phyloP scores from a whole-genome alignment of 2,113 vertebrate species.

The Glaucomys volans region DNA sequence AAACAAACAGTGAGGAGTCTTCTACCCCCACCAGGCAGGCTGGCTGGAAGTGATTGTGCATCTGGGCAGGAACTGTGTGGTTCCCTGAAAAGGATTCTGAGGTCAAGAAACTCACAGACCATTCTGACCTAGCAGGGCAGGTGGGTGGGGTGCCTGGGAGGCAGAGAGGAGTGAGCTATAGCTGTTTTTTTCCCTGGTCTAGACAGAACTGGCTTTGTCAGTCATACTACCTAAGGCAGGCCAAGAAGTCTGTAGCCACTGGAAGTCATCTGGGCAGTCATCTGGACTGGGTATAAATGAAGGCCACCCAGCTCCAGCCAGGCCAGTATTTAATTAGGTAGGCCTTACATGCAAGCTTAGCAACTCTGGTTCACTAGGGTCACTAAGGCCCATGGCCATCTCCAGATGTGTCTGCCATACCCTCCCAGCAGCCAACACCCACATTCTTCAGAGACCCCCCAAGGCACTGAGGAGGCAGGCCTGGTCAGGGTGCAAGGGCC shows the following conservation, averaged over 20 bases:
- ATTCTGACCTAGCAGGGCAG: background rate
- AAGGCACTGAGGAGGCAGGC: background rate
- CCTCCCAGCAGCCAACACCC: background rate
- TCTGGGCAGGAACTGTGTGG: background rate
- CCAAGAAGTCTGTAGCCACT: background rate
- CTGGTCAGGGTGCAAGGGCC: background rate
- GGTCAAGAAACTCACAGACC: constrained; percentile 54
- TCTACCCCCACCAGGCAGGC: background rate
- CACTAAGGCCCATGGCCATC: background rate
- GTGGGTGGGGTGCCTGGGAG: background rate
- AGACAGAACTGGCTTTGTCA: constrained; percentile 58
- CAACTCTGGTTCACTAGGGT: background rate
- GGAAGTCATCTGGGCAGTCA: background rate
- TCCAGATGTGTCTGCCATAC: background rate
- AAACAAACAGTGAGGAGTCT: background rate
- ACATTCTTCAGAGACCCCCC: background rate
- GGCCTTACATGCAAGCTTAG: background rate
- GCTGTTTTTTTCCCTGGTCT: background rate
- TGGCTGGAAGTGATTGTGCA: constrained; percentile 42
- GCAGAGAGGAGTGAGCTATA: background rate
- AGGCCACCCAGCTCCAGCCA: background rate
- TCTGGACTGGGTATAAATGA: background rate
- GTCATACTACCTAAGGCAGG: background rate
- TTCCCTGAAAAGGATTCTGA: constrained; percentile 52
- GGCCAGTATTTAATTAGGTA: background rate